Evolutionary conservation across 2,113 vertebrate genomes (phyloP).

Genomic region (Numenius arquata): DNA sequence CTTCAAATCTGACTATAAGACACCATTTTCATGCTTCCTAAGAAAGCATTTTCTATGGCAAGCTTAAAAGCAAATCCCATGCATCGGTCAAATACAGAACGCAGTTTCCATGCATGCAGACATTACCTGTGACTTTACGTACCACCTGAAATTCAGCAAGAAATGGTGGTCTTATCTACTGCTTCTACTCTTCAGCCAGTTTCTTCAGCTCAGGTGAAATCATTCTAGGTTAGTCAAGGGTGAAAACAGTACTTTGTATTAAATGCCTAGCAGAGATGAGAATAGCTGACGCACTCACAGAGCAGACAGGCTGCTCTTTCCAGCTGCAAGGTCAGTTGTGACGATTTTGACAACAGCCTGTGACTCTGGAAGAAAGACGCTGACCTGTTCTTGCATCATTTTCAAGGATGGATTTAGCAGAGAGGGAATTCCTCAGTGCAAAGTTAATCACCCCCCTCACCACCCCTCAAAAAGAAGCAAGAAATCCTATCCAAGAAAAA

Average conservation of each 20-base stretch:
- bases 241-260: neutral
- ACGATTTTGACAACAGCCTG: neutral
- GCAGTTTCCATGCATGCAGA: neutral
- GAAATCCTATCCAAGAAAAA: neutral
- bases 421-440: fast-evolving
- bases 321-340: neutral
- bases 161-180: neutral
- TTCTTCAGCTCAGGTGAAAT: neutral
- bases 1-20: neutral
- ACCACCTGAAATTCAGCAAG: neutral
- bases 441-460: neutral
- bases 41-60: neutral
- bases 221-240: neutral
- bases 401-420: neutral
- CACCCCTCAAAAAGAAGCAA: neutral
- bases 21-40: neutral
- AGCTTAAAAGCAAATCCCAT: neutral
- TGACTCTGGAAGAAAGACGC: neutral
- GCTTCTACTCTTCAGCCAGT: neutral
- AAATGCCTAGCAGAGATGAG: neutral
- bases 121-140: neutral
- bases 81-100: neutral
- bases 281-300: neutral
- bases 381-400: neutral
- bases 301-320: neutral